phyloP scores from a whole-genome alignment of 2,888 invertebrate genomes.

The Micoletzkya japonica region DNA sequence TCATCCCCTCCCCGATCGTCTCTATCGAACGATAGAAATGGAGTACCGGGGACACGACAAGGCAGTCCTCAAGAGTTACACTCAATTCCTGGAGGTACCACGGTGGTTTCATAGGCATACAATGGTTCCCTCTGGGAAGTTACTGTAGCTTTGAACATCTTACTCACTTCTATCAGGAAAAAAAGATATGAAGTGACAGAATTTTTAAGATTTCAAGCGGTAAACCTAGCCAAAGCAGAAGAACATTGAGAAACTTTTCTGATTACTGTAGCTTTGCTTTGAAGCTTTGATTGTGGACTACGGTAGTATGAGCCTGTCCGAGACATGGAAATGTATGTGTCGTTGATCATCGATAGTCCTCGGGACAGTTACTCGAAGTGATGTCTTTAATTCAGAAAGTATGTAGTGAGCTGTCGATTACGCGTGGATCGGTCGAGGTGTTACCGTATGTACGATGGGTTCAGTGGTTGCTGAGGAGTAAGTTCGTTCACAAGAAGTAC shows the following conservation, averaged over 20 bases:
- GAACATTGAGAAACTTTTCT: too few relatives aligned
- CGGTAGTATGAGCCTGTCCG: too few relatives aligned
- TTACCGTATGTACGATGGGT: conserved; percentile 58
- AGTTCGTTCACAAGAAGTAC: conserved; percentile 89
- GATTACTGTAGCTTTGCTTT: too few relatives aligned
- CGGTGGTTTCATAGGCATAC: not conserved
- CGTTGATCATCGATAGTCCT: too few relatives aligned
- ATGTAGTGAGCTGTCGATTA: conserved; percentile 12
- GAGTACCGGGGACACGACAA: conserved; percentile 61
- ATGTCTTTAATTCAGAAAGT: not conserved
- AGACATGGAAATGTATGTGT: too few relatives aligned
- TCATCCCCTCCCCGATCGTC: conserved; percentile 34
- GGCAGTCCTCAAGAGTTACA: conserved; percentile 57
- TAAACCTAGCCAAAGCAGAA: too few relatives aligned
- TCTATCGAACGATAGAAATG: conserved; percentile 49
- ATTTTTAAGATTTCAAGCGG: too few relatives aligned
- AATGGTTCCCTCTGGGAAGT: not conserved
- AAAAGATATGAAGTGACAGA: not conserved
- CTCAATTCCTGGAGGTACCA: conserved; percentile 54
- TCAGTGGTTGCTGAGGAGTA: conserved; percentile 81
- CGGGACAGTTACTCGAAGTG: too few relatives aligned
- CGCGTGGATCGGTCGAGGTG: conserved; percentile 10
- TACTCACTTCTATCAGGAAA: not conserved
- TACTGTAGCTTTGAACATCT: not conserved
- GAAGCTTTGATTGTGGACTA: too few relatives aligned